Evolutionary conservation across 2,113 vertebrate genomes (phyloP), one percentile per base, ranked within the genome.

Genomic region (Rafetus swinhoei): DNA sequence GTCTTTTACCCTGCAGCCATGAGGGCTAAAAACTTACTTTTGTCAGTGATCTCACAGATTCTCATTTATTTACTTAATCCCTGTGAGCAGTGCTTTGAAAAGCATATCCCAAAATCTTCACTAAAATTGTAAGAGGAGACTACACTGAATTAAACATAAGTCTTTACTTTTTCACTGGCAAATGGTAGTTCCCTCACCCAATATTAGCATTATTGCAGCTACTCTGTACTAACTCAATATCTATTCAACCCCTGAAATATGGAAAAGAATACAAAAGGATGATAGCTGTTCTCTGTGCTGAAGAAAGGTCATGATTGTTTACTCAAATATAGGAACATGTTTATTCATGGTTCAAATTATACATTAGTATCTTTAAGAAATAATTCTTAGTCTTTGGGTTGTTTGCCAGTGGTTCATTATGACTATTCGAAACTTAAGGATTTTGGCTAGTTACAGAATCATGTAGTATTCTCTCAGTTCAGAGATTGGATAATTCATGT

Each of bases 281-380:
- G 3, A 45, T 11, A 50, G 4, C 0, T 0, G 6, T 32, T 88
- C 10, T 84, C 32, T 69, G 4, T 16, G 6, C 8, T 1, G 1
- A 86, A 12, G 50, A 91, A 81, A 10, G 18, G 80, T 18, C 9
- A 1, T 60, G 9, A 0, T 0, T 2, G 4, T 86, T 77, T 52
- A 1, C 3, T 2, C 13, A 4, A 32, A 55, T 86, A 2, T 4
- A 89, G 72, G 6, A 45, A 22, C 0, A 12, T 54, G 2, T 16
- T 55, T 86, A 18, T 79, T 92, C 39, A 11, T 5, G 24, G 50
- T 3, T 39, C 60, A 85, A 81, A 85, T 50, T 84, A 8, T 53
- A 9, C 16, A 53, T 2, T 29, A 1, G 2, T 0, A 0, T 56
- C 5, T 69, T 95, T 22, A 29, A 6, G 50, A 90, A 86, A 50